Percentiles rank a stretch among this genome's conserved stretches.
These are phyloP conservation scores for Chrysomela aeneicollis DNA, from an alignment of 2,888 invertebrate genomes.

Conservation along the genomic window DNA sequence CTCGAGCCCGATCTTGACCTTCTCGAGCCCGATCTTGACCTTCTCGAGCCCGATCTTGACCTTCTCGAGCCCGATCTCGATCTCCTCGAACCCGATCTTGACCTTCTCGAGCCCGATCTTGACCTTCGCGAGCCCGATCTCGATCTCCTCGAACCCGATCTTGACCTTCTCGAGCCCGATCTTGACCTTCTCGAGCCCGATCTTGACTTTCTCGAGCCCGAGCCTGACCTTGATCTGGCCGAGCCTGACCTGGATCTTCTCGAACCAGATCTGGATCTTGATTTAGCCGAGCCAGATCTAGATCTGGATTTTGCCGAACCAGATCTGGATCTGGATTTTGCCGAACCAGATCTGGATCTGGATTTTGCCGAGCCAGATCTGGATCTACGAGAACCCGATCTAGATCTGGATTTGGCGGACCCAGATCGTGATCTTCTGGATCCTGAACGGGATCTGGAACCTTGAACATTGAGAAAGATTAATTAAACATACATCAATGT, in stretches of 20 bases:
- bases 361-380: conserved; percentile 49
- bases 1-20: conserved; percentile 28
- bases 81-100: conserved; percentile 55
- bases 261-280: conserved; percentile 42
- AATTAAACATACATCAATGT: too few relatives aligned
- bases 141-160: conserved; percentile 50
- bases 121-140: conserved; percentile 47
- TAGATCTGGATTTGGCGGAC: neutral
- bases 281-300: conserved; percentile 42
- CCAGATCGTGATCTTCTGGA: conserved; percentile 40
- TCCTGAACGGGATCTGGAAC: conserved; percentile 46
- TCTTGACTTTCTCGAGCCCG: conserved; percentile 48
- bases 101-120: conserved; percentile 45
- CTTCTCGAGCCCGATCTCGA: conserved; percentile 48
- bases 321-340: conserved; percentile 33
- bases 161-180: conserved; percentile 45
- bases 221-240: conserved; percentile 48
- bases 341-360: conserved; percentile 43
- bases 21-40: conserved; percentile 44
- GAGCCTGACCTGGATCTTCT: conserved; percentile 42
- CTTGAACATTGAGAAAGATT: neutral
- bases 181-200: conserved; percentile 51
- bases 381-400: conserved; percentile 45
- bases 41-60: conserved; percentile 49
- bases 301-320: conserved; percentile 29